Evolutionary conservation across 2,113 vertebrate species (phyloP).

Genomic region (Canis aureus): DNA sequence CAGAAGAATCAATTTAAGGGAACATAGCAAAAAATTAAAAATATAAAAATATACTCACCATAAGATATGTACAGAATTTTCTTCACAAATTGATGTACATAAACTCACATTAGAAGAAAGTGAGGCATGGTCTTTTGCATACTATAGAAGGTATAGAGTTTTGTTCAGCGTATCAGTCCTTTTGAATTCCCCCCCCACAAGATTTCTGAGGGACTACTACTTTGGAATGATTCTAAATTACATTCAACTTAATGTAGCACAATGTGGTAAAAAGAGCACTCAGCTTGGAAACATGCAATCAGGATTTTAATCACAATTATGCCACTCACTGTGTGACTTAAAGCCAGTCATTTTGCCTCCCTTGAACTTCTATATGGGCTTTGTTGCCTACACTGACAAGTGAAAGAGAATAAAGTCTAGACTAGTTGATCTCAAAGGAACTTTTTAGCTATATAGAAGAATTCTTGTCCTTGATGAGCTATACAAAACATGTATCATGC

Average conservation of each 20-base stretch:
- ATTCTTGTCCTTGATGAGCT: constrained; percentile 13
- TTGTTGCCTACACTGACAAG: neutral
- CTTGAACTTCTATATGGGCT: neutral
- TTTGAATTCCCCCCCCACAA: neutral
- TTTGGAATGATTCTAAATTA: neutral
- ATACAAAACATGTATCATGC: neutral
- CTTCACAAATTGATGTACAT: neutral
- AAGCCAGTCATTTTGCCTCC: neutral
- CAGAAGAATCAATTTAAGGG: constrained; percentile 55
- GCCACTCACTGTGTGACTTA: neutral
- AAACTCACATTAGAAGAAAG: constrained; percentile 53
- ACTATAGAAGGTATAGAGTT: constrained; percentile 23
- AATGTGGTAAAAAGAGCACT: neutral
- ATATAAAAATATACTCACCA: neutral
- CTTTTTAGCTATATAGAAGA: constrained; percentile 7
- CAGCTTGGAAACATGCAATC: neutral
- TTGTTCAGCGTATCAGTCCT: neutral
- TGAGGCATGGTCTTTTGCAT: neutral
- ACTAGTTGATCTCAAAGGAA: constrained; percentile 4
- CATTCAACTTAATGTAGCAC: neutral
- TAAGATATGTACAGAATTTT: constrained; percentile 1
- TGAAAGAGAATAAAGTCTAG: constrained; percentile 15
- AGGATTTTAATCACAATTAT: neutral
- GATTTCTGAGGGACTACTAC: neutral
- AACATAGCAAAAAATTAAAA: neutral